Evolutionary conservation across 2,113 vertebrate species (phyloP), one percentile per base, ranked within the genome.

Genomic region (Eubucco bourcierii): DNA sequence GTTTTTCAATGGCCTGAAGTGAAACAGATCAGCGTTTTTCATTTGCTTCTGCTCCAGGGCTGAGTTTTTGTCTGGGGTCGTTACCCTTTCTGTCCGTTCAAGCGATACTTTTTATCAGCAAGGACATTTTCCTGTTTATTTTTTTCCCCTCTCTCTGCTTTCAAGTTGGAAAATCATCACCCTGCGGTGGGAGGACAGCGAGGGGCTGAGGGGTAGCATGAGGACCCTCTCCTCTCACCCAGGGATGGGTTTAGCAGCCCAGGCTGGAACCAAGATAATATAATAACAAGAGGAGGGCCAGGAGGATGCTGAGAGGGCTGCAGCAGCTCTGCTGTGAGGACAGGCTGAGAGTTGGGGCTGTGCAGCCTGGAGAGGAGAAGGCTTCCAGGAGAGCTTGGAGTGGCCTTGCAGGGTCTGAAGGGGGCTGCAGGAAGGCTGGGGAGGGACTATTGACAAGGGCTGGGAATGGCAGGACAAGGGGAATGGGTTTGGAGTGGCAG

Each of bases 201-300:
- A 11, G 2, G 2, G 65, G 52, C 12, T 15, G 24, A 50, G 47
- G 29, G 23, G 14, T 0, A 10, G 5, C 52, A 19, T 0, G 0
- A 31, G 37, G 37, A 71, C 18, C n/a, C 80, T 24, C 28, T 59
- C n/a, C 80, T 24, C 28, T 59, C 2, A 0, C 12, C 6, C 3
- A 0, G 47, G 59, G 27, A 19, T 0, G 8, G 82, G 39, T 15
- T 65, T 27, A 12, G 3, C 3, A 16, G 31, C 8, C 2, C 1
- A 31, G 41, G 25, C 7, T 0, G 0, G 24, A 6, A 11, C 33
- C 3, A 1, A 1, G n/a, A n/a, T n/a, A n/a, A n/a, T n/a, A n/a
- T n/a, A n/a, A n/a, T n/a, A n/a, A n/a, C n/a, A n/a, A n/a, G n/a
- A n/a, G n/a, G n/a, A n/a, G n/a, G n/a, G n/a, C n/a, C n/a, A n/a